phyloP scores from a whole-genome alignment of 2,888 invertebrate genomes.

The Parasteatoda lunata region DNA sequence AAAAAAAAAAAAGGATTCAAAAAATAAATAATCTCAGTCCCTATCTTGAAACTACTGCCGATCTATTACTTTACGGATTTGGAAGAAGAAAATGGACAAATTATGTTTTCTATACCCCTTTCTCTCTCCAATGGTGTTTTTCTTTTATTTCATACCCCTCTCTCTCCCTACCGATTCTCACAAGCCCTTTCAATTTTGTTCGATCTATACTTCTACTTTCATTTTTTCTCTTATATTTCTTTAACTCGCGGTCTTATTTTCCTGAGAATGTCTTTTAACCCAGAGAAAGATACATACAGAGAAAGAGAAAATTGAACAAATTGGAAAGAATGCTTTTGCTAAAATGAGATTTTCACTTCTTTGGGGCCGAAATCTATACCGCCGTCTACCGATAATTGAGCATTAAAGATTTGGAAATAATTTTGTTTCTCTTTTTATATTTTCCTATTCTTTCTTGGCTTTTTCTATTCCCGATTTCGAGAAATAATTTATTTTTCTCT shows the following conservation, averaged over 20 bases:
- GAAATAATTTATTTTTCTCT: conserved; percentile 4
- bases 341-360: conserved; percentile 57
- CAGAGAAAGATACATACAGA: conserved; percentile 38
- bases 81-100: conserved; percentile 66
- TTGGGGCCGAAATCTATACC: conserved; percentile 45
- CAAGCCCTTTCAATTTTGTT: conserved; percentile 63
- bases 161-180: conserved; percentile 22
- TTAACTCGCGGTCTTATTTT: conserved; percentile 45
- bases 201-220: conserved; percentile 41
- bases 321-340: conserved; percentile 48
- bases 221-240: conserved; percentile 21
- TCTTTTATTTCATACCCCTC: neutral
- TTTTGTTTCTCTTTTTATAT: conserved; percentile 22
- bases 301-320: conserved; percentile 39
- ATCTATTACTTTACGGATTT: conserved; percentile 68
- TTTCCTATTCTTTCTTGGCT: conserved; percentile 18
- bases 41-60: conserved; percentile 54
- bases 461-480: conserved; percentile 6
- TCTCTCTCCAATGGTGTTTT: conserved; percentile 41
- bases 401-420: conserved; percentile 65
- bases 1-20: conserved; percentile 24
- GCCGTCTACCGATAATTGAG: conserved; percentile 57
- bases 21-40: conserved; percentile 65
- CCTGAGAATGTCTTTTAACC: conserved; percentile 51
- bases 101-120: conserved; percentile 56